A percentile compares a stretch with the other conserved stretches of the same genome.
Conservation (phyloP, 2,888 invertebrate species). For the Gryllus longicercus region DNA sequence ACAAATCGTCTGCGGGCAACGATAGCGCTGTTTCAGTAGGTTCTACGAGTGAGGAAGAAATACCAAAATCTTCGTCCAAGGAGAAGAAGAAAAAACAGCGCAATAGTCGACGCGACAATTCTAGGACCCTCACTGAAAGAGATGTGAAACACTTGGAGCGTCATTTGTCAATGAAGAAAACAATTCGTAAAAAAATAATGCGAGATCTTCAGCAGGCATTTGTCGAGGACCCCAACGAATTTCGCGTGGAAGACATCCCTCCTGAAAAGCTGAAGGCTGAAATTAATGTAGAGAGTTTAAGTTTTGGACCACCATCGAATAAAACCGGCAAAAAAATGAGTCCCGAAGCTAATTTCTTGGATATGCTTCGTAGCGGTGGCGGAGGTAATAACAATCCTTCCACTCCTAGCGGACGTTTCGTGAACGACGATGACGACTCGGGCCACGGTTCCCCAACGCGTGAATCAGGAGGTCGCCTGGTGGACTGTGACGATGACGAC, state of each 20-base stretch:
- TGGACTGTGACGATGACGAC: conserved; percentile 33
- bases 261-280: conserved; percentile 66
- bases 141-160: conserved; percentile 69
- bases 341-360: conserved; percentile 61
- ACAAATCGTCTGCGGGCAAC: conserved; percentile 29
- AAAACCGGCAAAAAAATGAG: conserved; percentile 50
- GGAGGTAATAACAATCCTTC: conserved; percentile 39
- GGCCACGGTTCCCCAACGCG: conserved; percentile 48
- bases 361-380: conserved; percentile 63
- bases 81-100: conserved; percentile 58
- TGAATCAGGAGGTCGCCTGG: conserved; percentile 34
- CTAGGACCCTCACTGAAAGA: conserved; percentile 58
- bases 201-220: conserved; percentile 71
- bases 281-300: conserved; percentile 63
- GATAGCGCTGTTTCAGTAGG: conserved; percentile 48
- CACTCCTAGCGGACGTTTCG: conserved; percentile 36
- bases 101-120: conserved; percentile 64
- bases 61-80: conserved; percentile 19
- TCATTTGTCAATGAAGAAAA: conserved; percentile 83
- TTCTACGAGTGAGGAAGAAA: conserved; percentile 45
- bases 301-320: conserved; percentile 54
- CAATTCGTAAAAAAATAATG: conserved; percentile 81
- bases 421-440: conserved; percentile 45
- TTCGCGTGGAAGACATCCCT: conserved; percentile 65
- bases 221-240: conserved; percentile 68